A percentile compares a stretch with the other conserved stretches of the same genome.
Evolutionary conservation across 2,888 invertebrate genomes (phyloP).

Genomic region (Sphaerophoria rueppellii): DNA sequence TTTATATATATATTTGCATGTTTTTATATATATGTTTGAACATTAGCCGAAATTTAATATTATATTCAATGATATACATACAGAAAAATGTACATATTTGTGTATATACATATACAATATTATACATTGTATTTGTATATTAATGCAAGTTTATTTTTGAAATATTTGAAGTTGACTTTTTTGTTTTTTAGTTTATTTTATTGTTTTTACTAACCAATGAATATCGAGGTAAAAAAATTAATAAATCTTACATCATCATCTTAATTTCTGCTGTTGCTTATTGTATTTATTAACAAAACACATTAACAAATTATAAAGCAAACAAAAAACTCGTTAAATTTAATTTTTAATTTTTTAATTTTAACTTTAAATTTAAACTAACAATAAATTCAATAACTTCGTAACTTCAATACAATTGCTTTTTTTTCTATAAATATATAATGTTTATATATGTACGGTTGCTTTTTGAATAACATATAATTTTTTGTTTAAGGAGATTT

Average conservation of each 20-base stretch:
- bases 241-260: slow-evolving; percentile 59
- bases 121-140: slow-evolving; percentile 66
- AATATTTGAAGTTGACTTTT: slow-evolving; percentile 69
- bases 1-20: slow-evolving; percentile 77
- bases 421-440: slow-evolving; percentile 65
- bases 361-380: slow-evolving; percentile 67
- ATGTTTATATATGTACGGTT: slow-evolving; percentile 44
- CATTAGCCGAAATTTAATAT: slow-evolving; percentile 74
- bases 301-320: slow-evolving; percentile 39
- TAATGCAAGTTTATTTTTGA: slow-evolving; percentile 55
- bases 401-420: slow-evolving; percentile 70
- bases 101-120: slow-evolving; percentile 76
- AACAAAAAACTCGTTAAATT: slow-evolving; percentile 22
- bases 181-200: slow-evolving; percentile 50
- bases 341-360: slow-evolving; percentile 5
- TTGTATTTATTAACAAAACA: slow-evolving; percentile 70
- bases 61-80: slow-evolving; percentile 72
- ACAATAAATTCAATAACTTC: slow-evolving; percentile 71
- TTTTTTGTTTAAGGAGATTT: slow-evolving; percentile 55
- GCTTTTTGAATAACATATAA: slow-evolving; percentile 71
- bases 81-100: slow-evolving; percentile 77
- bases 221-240: slow-evolving; percentile 73
- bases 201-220: slow-evolving; percentile 69
- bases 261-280: slow-evolving; percentile 56
- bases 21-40: slow-evolving; percentile 74